Evolutionary conservation across 2,888 invertebrate species (phyloP), one percentile per base, ranked within the genome.

Genomic region (Blomia tropicalis): DNA sequence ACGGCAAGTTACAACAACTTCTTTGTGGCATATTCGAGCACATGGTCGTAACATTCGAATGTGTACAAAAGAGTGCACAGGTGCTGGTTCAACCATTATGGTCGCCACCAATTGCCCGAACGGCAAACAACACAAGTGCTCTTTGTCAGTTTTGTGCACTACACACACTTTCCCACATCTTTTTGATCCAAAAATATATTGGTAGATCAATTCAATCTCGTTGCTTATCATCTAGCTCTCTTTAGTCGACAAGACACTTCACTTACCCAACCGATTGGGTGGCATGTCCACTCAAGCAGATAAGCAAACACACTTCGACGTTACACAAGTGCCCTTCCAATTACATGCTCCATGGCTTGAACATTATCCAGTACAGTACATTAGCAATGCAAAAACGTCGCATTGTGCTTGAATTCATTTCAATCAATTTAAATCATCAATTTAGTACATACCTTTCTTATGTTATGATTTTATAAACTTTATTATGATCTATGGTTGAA

Each of bases 41-140:
- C n/a, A n/a, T n/a, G n/a, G n/a, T n/a, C n/a, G n/a, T n/a, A n/a
- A n/a, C n/a, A n/a, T n/a, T n/a, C n/a, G n/a, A n/a, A n/a, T n/a
- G n/a, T n/a, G n/a, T n/a, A n/a, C n/a, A n/a, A n/a, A 5, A 5
- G 31, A 27, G 56, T 56, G 29, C 56, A 56, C 56, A 56, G 56
- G 56, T 56, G 56, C 56, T 56, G 56, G 11, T 22, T 14, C 32
- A 11, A 19, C n/a, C 36, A 36, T 56, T 23, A 56, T 56, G 56
- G 31, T 22, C 31, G 23, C 11, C 23, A 22, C n/a, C n/a, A 56
- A 27, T 29, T 23, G 29, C 29, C 23, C 36, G 32, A 29, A n/a
- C 29, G 36, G 56, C 56, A 29, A 56, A 56, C 29, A 56, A 56
- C 56, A 56, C 56, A 56, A 56, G 56, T 56, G 56, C 56, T 27